Conservation (phyloP, 92 coral and sea anemone genomes). For the Parazoanthus atlanticus region DNA sequence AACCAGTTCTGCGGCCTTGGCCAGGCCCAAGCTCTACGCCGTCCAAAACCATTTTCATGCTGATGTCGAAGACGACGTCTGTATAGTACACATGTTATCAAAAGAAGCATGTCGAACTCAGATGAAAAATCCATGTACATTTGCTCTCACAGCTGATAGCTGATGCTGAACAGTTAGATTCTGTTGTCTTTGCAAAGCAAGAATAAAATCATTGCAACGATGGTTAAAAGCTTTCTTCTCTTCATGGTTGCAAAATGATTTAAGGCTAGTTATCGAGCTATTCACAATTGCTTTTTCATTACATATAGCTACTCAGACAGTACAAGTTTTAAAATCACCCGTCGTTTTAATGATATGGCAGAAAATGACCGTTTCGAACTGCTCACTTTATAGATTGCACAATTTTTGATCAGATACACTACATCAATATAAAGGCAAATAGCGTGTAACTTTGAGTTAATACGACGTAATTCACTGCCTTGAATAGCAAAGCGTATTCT, state of each 20-base stretch:
- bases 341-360: too few species aligned
- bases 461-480: too few species aligned
- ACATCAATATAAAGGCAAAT: too few species aligned
- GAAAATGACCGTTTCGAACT: too few species aligned
- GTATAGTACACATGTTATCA: conserved; percentile 32
- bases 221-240: conserved; percentile 28
- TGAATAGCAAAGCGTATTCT: too few species aligned
- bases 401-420: too few species aligned
- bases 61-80: conserved; percentile 35
- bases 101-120: conserved; percentile 35
- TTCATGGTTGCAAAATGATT: conserved; percentile 32
- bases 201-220: conserved; percentile 28
- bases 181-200: conserved; percentile 40
- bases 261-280: too few species aligned
- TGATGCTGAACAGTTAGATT: conserved; percentile 32
- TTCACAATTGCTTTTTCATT: too few species aligned
- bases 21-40: conserved; percentile 41
- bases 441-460: too few species aligned
- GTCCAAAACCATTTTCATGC: conserved; percentile 37
- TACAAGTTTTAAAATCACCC: too few species aligned
- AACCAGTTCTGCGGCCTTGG: conserved; percentile 43
- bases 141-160: conserved; percentile 31
- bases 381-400: too few species aligned
- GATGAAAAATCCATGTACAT: conserved; percentile 31
- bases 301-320: too few species aligned